Conservation (phyloP, 2,797 vertebrate genomes). For the Melopsittacus undulatus region DNA sequence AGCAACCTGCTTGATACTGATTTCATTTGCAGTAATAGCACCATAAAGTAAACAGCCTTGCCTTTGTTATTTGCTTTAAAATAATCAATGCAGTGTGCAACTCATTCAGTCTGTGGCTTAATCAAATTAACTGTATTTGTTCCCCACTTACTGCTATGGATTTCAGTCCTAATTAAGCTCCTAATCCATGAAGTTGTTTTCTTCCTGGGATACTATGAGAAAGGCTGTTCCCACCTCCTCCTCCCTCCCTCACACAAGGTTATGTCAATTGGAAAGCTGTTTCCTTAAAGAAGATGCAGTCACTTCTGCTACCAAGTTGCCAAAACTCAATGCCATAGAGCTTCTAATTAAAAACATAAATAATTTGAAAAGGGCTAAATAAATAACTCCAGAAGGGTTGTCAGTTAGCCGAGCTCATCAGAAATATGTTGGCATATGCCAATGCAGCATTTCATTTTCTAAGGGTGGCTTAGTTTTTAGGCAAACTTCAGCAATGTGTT, state of each 20-base stretch:
- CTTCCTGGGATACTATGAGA: slow-evolving; percentile 44
- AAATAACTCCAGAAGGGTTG: slow-evolving; percentile 50
- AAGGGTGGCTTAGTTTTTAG: slow-evolving; percentile 15
- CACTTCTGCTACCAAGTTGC: slow-evolving; percentile 32
- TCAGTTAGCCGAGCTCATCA: slow-evolving; percentile 2
- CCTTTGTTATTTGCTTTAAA: slow-evolving; percentile 67
- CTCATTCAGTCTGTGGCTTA: slow-evolving; percentile 60
- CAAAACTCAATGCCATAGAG: not conserved
- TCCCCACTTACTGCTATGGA: slow-evolving; percentile 64
- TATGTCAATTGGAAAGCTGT: slow-evolving; percentile 54
- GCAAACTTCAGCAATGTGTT: slow-evolving; percentile 3
- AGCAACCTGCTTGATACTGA: slow-evolving; percentile 57
- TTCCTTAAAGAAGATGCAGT: slow-evolving; percentile 34
- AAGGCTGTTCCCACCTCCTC: slow-evolving; percentile 32
- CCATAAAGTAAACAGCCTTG: slow-evolving; percentile 62
- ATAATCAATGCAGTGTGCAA: slow-evolving; percentile 64
- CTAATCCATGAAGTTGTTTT: slow-evolving; percentile 61
- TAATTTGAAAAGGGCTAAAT: slow-evolving; percentile 35
- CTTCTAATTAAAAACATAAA: slow-evolving; percentile 58
- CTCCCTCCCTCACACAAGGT: not conserved
- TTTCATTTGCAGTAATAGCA: slow-evolving; percentile 61
- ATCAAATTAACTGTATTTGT: slow-evolving; percentile 72
- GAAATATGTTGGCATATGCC: slow-evolving; percentile 21
- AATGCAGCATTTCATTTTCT: not conserved
- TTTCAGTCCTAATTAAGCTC: slow-evolving; percentile 69